A percentile compares a stretch with the other conserved stretches of the same genome.
phyloP scores from a whole-genome alignment of 2,888 invertebrate species.

The Phytoseiulus persimilis region DNA sequence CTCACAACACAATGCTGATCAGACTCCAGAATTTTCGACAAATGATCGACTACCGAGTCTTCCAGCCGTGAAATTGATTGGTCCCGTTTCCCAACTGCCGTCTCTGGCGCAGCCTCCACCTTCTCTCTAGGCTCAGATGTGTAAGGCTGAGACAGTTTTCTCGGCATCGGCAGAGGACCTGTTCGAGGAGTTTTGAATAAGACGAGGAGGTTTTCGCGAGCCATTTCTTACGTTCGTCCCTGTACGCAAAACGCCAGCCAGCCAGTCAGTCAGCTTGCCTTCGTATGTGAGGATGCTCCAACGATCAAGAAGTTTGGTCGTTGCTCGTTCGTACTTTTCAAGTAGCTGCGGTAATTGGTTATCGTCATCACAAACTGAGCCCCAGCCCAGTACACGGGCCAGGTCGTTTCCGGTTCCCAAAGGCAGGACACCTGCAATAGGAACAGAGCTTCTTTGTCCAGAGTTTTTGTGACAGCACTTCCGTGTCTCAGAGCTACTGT shows the following conservation, averaged over 20 bases:
- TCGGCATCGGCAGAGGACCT: constrained; percentile 39
- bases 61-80: constrained; percentile 63
- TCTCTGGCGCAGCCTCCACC: not conserved
- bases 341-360: constrained; percentile 80
- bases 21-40: constrained; percentile 75
- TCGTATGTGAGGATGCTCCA: constrained; percentile 36
- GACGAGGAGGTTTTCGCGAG: too few species aligned
- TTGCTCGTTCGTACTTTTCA: constrained; percentile 90
- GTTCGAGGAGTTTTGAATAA: too few species aligned
- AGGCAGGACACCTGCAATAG: constrained; percentile 70
- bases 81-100: constrained; percentile 45
- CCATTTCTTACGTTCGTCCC: not conserved
- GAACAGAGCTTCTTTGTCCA: not conserved
- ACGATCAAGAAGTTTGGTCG: constrained; percentile 87
- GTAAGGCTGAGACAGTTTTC: constrained; percentile 29
- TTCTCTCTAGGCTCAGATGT: not conserved
- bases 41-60: constrained; percentile 66
- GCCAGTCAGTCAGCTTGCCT: constrained; percentile 55
- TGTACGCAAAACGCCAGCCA: not conserved
- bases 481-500: not conserved
- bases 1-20: constrained; percentile 66
- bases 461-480: not conserved
- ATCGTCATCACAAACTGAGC: constrained; percentile 88
- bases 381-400: constrained; percentile 91
- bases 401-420: constrained; percentile 93